Evolutionary conservation across 2,797 vertebrate genomes (phyloP).

Genomic region (Pteronotus mesoamericanus): DNA sequence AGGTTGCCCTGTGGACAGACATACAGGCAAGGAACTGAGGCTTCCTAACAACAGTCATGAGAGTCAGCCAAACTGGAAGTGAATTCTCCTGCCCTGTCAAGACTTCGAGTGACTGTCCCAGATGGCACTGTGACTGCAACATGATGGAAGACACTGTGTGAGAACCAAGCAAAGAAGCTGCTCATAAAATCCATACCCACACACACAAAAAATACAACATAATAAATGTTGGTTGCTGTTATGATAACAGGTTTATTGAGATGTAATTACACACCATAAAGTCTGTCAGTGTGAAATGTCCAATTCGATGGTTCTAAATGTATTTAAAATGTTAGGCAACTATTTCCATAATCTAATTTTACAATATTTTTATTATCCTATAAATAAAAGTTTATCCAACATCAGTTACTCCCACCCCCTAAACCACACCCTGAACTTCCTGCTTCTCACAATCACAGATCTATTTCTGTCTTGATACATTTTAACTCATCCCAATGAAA

Average conservation of each 20-base stretch:
- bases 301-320: background rate
- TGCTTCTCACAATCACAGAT: background rate
- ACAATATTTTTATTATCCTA: background rate
- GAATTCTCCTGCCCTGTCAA: background rate
- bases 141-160: background rate
- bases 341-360: background rate
- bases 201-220: background rate
- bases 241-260: background rate
- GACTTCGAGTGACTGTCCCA: background rate
- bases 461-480: background rate
- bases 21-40: background rate
- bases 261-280: background rate
- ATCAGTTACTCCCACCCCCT: background rate
- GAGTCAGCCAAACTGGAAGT: background rate
- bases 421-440: no score
- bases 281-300: background rate
- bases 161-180: background rate
- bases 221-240: background rate
- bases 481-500: background rate
- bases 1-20: background rate
- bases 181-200: background rate
- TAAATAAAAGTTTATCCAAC: background rate
- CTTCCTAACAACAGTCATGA: background rate
- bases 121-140: background rate
- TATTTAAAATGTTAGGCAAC: background rate